Percentiles rank a stretch among this genome's conserved stretches.
Conservation (phyloP, 2,113 vertebrate species). For the Clarias magur region DNA sequence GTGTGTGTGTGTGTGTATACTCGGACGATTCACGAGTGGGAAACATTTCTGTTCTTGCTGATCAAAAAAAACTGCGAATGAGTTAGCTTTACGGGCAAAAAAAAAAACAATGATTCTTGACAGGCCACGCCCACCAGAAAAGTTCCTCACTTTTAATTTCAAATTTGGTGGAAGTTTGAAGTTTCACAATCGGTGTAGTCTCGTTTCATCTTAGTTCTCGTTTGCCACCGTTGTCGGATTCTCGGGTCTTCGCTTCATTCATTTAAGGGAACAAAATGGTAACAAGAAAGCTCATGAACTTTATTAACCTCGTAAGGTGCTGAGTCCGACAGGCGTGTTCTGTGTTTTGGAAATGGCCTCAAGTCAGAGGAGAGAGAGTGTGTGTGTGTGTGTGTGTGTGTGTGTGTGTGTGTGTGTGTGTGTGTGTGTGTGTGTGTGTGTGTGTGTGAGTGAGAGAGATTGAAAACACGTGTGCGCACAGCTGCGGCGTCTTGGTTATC, state of each 20-base stretch:
- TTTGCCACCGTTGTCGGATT: background rate
- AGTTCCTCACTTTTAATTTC: too few relatives aligned
- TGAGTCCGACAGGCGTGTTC: background rate
- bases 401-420: too few relatives aligned
- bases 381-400: background rate
- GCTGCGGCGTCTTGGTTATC: background rate
- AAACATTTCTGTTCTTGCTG: too few relatives aligned
- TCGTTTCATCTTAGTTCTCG: background rate
- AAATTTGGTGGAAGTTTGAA: too few relatives aligned
- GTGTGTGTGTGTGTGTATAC: too few relatives aligned
- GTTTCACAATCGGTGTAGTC: background rate
- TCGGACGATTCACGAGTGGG: too few relatives aligned
- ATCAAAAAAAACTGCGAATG: too few relatives aligned
- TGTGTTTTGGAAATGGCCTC: background rate
- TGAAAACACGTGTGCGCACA: background rate
- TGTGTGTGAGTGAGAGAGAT: background rate
- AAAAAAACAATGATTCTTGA: background rate
- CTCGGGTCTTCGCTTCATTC: background rate
- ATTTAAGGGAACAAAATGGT: background rate
- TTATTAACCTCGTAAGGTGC: background rate
- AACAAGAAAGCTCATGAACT: background rate
- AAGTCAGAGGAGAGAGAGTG: background rate
- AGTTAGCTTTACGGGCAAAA: too few relatives aligned
- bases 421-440: background rate
- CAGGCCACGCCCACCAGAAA: background rate